Evolutionary conservation across 2,888 invertebrate genomes (phyloP).

Genomic region (Tenodera sinensis): DNA sequence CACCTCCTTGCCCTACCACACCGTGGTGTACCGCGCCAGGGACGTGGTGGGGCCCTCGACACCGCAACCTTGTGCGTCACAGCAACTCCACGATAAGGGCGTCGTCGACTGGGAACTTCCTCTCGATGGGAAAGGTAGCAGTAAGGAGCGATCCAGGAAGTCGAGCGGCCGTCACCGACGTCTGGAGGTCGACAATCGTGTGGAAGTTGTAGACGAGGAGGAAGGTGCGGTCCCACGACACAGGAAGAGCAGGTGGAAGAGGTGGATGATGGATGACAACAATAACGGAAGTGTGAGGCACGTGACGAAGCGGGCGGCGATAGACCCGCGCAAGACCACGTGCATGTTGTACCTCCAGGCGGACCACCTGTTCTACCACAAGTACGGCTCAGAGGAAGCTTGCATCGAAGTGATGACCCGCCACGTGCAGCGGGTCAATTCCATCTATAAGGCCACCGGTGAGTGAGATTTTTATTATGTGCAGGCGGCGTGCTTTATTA

Average conservation of each 20-base stretch:
- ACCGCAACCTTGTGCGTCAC: conserved; percentile 55
- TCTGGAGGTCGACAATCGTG: neutral
- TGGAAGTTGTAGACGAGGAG: neutral
- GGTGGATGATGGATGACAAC: conserved; percentile 68
- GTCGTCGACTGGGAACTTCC: neutral
- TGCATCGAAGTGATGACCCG: conserved; percentile 94
- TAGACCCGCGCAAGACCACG: conserved; percentile 85
- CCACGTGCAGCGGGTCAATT: conserved; percentile 90
- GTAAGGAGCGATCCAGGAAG: neutral
- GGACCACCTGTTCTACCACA: conserved; percentile 92
- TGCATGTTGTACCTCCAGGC: conserved; percentile 95
- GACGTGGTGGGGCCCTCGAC: conserved; percentile 62
- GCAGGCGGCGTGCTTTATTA: too few relatives aligned
- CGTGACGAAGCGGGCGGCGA: conserved; percentile 57
- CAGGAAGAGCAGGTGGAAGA: conserved; percentile 47
- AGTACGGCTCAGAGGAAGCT: conserved; percentile 90
- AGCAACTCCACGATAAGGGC: conserved; percentile 51
- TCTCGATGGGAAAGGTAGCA: conserved; percentile 13
- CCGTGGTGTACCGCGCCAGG: conserved; percentile 77
- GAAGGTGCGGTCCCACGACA: neutral
- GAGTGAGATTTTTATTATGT: conserved; percentile 36
- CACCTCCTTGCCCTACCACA: conserved; percentile 59
- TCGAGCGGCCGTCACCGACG: neutral
- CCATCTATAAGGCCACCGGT: conserved; percentile 83
- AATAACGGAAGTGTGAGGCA: conserved; percentile 37